A percentile compares a stretch with the other conserved stretches of the same genome.
Evolutionary conservation across 1,140 invertebrate genomes (phyloP).

Genomic region (Argopecten irradians): DNA sequence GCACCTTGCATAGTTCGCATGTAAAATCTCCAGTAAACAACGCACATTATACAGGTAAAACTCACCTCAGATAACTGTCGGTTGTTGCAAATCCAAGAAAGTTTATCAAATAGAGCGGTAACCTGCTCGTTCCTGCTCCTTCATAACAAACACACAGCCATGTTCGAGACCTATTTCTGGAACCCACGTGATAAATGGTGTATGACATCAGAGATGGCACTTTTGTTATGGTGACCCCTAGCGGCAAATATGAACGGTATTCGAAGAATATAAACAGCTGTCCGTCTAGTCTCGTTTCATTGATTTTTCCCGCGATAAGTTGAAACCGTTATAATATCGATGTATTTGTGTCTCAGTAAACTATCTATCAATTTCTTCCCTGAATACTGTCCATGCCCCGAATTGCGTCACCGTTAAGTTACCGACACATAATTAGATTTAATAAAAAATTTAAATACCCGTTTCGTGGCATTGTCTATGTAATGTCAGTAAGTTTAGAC

Average conservation of each 20-base stretch:
- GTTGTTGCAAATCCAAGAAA: background rate
- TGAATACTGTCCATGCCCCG: background rate
- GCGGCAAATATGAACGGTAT: constrained; percentile 20
- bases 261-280: background rate
- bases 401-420: background rate
- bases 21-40: background rate
- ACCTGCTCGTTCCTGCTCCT: background rate
- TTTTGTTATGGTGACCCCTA: constrained; percentile 21
- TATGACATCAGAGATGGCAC: constrained; percentile 20
- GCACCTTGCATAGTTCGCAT: background rate
- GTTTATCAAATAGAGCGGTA: background rate
- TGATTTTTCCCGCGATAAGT: background rate
- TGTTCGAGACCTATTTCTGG: constrained; percentile 15
- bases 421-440: background rate
- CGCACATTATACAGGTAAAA: background rate
- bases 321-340: background rate
- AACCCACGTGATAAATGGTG: constrained; percentile 15
- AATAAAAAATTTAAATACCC: background rate
- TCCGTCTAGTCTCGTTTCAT: constrained; percentile 1
- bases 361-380: background rate
- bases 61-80: background rate
- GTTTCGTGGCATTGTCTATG: too few relatives aligned
- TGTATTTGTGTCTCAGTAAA: background rate
- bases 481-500: too few relatives aligned
- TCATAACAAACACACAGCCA: background rate